A percentile compares a stretch with the other conserved stretches of the same genome.
These are phyloP conservation scores for Leucophenga varia DNA, from an alignment of 1,140 invertebrate genomes.

Conservation along the genomic window DNA sequence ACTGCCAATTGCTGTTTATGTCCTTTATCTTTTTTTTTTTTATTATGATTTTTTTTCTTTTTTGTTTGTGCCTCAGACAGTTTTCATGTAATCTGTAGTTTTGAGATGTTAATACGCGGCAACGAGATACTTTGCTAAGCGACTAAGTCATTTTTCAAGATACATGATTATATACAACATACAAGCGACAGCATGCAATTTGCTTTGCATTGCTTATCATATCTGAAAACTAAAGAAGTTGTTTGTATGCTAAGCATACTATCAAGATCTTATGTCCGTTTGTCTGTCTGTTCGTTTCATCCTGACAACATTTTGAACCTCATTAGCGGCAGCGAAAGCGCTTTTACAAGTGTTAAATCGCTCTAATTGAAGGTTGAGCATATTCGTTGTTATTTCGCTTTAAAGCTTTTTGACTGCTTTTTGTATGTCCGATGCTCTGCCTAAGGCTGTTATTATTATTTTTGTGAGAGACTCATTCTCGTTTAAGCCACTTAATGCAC, in stretches of 20 bases:
- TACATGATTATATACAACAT: conserved; percentile 32
- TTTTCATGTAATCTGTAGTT: conserved; percentile 17
- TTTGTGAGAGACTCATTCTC: no score
- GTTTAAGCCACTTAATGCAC: no score
- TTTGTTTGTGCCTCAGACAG: no score
- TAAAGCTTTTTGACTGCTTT: no score
- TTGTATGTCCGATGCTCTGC: no score
- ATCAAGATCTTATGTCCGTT: conserved; percentile 1
- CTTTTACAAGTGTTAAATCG: conserved; percentile 54
- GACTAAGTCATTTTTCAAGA: conserved; percentile 21
- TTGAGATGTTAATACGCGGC: conserved; percentile 26
- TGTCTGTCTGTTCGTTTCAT: conserved; percentile 11
- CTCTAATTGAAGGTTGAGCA: conserved; percentile 37
- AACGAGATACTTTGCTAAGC: no score
- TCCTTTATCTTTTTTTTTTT: no score
- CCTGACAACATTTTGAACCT: conserved; percentile 47
- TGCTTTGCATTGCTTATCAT: conserved; percentile 13
- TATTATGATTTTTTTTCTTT: no score
- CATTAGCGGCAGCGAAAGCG: conserved; percentile 52
- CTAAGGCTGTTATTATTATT: no score
- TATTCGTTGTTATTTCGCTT: no score
- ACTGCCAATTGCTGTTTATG: no score
- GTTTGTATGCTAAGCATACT: conserved; percentile 47
- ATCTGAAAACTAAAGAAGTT: no score
- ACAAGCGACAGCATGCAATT: conserved; percentile 34